Percentiles rank a stretch among this genome's conserved stretches.
Conservation (phyloP, 2,888 invertebrate genomes). For the Artemia sinica region DNA sequence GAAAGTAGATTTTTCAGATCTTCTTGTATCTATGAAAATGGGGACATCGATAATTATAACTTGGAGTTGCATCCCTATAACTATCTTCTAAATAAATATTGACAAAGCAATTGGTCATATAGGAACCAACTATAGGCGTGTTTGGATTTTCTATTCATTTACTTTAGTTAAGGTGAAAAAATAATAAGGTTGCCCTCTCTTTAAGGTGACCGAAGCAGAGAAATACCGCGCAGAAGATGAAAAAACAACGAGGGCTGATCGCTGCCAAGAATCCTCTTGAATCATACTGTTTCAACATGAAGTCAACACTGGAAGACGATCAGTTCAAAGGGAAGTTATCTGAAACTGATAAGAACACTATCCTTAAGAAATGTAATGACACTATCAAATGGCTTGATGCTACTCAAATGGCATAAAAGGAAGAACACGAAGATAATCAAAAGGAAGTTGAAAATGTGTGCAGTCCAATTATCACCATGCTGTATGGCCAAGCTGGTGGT, state of each 20-base stretch:
- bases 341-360: conserved; percentile 59
- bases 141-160: too few relatives aligned
- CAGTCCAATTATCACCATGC: conserved; percentile 84
- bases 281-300: conserved; percentile 85
- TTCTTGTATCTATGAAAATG: too few relatives aligned
- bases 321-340: conserved; percentile 79
- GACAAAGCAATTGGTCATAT: too few relatives aligned
- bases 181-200: background rate
- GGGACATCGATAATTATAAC: too few relatives aligned
- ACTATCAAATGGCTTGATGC: conserved; percentile 56
- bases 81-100: too few relatives aligned
- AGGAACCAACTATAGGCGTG: too few relatives aligned
- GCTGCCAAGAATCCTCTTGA: conserved; percentile 75
- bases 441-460: conserved; percentile 81
- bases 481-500: conserved; percentile 69
- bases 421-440: conserved; percentile 84
- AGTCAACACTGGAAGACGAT: conserved; percentile 77
- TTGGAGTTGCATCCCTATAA: too few relatives aligned
- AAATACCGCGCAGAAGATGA: conserved; percentile 46
- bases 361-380: conserved; percentile 72
- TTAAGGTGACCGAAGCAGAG: conserved; percentile 44
- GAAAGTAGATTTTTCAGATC: too few relatives aligned
- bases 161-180: too few relatives aligned
- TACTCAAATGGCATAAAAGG: conserved; percentile 75
- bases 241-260: conserved; percentile 37